These are phyloP conservation scores for Threskiornis aethiopicus DNA, from an alignment of 2,797 vertebrate genomes.

Conservation along the genomic window DNA sequence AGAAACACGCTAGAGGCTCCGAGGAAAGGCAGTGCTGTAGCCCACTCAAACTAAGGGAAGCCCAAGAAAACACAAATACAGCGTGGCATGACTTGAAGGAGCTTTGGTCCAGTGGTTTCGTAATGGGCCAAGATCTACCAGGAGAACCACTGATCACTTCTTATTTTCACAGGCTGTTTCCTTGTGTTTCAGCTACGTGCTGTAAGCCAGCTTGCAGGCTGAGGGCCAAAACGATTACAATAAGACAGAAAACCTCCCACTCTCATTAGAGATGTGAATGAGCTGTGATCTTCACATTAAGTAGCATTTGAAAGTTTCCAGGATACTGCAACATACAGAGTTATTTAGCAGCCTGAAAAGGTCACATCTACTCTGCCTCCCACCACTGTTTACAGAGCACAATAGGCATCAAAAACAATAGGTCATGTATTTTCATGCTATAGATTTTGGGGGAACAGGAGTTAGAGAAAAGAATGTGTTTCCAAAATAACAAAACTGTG, in stretches of 20 bases:
- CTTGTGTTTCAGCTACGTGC: not conserved
- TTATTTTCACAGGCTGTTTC: not conserved
- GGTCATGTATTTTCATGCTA: not conserved
- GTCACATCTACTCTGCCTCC: constrained; percentile 36
- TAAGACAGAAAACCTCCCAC: constrained; percentile 1
- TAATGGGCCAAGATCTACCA: not conserved
- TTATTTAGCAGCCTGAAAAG: constrained; percentile 52
- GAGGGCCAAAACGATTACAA: not conserved
- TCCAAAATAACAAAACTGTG: not conserved
- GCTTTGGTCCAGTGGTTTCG: not conserved
- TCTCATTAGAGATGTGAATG: constrained; percentile 28
- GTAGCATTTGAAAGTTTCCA: constrained; percentile 36
- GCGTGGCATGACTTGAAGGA: not conserved
- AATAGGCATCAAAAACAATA: not conserved
- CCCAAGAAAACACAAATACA: not conserved
- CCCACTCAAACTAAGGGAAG: not conserved
- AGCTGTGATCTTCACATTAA: constrained; percentile 20
- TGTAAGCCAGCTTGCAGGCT: not conserved
- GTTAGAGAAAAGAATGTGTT: not conserved
- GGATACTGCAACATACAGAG: not conserved
- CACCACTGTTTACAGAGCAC: constrained; percentile 2
- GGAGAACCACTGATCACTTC: not conserved
- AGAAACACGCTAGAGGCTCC: not conserved
- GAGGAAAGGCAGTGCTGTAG: not conserved
- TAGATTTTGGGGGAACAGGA: not conserved